Base-by-base conservation (phyloP, 2,888 invertebrate genomes). In the Eupithecia exiguata region DNA sequence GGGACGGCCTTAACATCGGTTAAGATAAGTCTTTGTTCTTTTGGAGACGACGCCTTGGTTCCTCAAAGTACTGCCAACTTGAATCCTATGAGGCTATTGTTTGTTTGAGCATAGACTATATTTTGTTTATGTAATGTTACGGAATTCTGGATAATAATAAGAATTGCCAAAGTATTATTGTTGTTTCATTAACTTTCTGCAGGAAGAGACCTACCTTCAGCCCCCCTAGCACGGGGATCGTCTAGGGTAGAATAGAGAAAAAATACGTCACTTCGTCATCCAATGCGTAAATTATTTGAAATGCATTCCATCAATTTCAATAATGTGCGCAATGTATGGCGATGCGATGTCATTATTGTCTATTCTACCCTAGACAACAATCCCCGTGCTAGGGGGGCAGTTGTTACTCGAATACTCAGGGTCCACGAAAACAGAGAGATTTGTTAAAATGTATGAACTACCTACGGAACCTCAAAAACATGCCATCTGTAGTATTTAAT, bases 121-220 rank as follows among this genome's bases (percentile, higher is more conserved):
- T 77, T 77, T 80, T 77, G 74, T 77, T 79, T 65, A 53, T 53
- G 58, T 77, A 74, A 25, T 72, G 68, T 75, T 77, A 74, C 78
- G 79, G 83, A 86, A 84, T 84, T 85, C 85, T 84, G 84, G 84
- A 88, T 88, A 88, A 89, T 89, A 80, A 78, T 84, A 82, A 86
- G 83, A 84, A 85, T 87, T 89, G 89, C 89, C 90, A 89, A 89
- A 89, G 88, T 87, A 82, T 66, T 69, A 38, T 65, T 77, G 77
- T 84, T 82, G 81, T 87, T 84, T 86, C 77, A 81, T 80, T 72
- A 35, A 35, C 4, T 58, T 12, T 25, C 9, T 58, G 21, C 12
- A 12, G 53, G 1, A 58, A 25, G 12, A 25, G 1, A 30, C 30
- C n/a, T n/a, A n/a, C n/a, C n/a, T n/a, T n/a, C n/a, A n/a, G n/a